These are phyloP conservation scores for Lithodes maja DNA, from an alignment of 2,888 invertebrate genomes.

Conservation along the genomic window DNA sequence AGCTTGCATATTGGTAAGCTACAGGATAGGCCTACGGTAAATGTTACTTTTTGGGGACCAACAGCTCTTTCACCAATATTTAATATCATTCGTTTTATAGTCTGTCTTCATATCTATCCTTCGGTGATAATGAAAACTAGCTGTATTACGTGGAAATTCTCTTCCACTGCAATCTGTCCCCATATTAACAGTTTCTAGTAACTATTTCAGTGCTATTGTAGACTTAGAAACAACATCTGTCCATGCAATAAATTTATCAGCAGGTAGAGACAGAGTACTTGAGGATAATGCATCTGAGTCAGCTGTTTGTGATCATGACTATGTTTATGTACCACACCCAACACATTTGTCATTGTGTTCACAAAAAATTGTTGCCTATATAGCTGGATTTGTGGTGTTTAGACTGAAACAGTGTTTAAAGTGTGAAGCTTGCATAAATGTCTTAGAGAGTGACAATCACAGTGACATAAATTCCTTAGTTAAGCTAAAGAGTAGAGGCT, in stretches of 20 bases:
- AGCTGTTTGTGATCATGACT: neutral
- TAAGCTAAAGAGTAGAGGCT: slow-evolving; percentile 16
- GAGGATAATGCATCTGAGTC: neutral
- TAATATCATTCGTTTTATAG: too few species aligned
- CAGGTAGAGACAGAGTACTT: neutral
- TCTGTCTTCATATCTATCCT: too few species aligned
- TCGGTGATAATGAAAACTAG: neutral
- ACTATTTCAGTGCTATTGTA: neutral
- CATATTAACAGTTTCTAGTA: slow-evolving; percentile 13
- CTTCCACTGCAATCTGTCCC: neutral
- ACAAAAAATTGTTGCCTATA: slow-evolving; percentile 28
- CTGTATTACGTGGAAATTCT: neutral
- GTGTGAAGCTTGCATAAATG: slow-evolving; percentile 2
- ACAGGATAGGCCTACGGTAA: too few species aligned
- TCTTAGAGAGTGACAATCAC: neutral
- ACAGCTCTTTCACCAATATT: too few species aligned
- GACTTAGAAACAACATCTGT: neutral
- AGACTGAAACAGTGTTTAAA: slow-evolving; percentile 7
- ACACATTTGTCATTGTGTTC: neutral
- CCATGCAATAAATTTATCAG: neutral
- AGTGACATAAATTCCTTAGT: slow-evolving; percentile 6
- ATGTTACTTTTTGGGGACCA: too few species aligned
- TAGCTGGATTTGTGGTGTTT: slow-evolving; percentile 12
- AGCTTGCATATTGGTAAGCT: too few species aligned
- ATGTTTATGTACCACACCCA: neutral